Evolutionary conservation across 2,888 invertebrate genomes (phyloP).

Genomic region (Eueremaeus valkanovi): DNA sequence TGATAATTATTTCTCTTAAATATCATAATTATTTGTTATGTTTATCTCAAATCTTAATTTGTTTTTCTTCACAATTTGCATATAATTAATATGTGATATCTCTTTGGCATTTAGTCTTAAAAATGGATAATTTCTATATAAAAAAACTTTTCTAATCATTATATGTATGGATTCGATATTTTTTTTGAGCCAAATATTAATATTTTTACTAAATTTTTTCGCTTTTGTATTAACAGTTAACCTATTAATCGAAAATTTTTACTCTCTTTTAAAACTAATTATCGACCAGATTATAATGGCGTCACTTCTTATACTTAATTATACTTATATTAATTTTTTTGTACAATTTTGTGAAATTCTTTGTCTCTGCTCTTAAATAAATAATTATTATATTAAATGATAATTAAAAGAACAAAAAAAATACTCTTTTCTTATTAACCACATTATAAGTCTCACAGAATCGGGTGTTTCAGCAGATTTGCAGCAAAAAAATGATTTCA

Average conservation of each 20-base stretch:
- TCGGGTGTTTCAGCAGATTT: background rate
- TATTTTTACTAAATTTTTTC: no score
- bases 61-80: background rate
- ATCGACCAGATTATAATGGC: conserved; percentile 21
- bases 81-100: conserved; percentile 3
- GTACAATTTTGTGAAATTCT: background rate
- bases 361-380: conserved; percentile 32
- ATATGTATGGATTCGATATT: background rate
- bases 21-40: background rate
- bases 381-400: conserved; percentile 4
- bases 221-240: background rate
- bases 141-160: background rate
- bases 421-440: background rate
- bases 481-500: background rate
- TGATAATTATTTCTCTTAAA: background rate
- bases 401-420: conserved; percentile 7
- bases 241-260: background rate
- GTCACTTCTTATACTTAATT: background rate
- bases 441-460: background rate
- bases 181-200: conserved; percentile 36
- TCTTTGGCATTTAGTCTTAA: conserved; percentile 32
- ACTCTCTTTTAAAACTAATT: background rate
- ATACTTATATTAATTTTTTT: background rate
- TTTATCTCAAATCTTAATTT: no score
- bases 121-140: background rate